Conservation (phyloP, 1,140 invertebrate genomes). For the Rhysida immarginata region DNA sequence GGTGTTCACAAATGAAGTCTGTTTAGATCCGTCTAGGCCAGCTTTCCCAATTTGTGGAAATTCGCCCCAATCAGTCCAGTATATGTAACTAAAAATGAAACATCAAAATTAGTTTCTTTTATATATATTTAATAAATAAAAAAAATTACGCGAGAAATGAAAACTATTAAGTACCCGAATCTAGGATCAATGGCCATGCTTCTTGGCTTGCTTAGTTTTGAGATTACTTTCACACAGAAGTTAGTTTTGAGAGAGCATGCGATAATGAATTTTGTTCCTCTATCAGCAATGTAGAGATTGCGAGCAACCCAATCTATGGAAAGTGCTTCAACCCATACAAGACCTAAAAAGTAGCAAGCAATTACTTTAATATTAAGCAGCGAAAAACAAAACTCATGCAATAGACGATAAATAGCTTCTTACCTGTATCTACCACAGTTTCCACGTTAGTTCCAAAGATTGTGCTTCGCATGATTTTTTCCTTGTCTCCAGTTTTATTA, state of each 20-base stretch:
- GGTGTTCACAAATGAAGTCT: conserved; percentile 60
- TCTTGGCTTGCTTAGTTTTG: too few species aligned
- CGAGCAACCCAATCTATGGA: conserved; percentile 64
- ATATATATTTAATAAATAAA: too few species aligned
- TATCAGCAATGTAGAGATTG: conserved; percentile 67
- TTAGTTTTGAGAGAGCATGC: conserved; percentile 51
- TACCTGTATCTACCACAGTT: conserved; percentile 34
- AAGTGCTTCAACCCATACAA: conserved; percentile 54
- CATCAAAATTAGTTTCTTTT: background rate
- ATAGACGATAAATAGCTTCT: background rate
- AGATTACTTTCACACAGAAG: too few species aligned
- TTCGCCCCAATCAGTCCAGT: conserved; percentile 70
- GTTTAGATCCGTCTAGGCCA: conserved; percentile 64
- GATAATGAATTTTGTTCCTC: conserved; percentile 47
- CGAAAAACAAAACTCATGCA: too few species aligned
- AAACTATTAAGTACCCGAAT: too few species aligned
- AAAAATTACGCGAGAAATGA: too few species aligned
- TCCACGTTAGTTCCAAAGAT: conserved; percentile 38
- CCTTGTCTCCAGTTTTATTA: conserved; percentile 43
- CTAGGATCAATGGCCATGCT: too few species aligned
- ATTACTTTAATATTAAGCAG: too few species aligned
- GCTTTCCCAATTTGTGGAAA: conserved; percentile 55
- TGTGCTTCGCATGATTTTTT: conserved; percentile 43
- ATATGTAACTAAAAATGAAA: conserved; percentile 46
- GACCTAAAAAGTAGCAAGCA: conserved; percentile 36